Percentiles rank a stretch among this genome's conserved stretches.
phyloP scores from a whole-genome alignment of 2,113 vertebrate species.

The Oncorhynchus nerka region DNA sequence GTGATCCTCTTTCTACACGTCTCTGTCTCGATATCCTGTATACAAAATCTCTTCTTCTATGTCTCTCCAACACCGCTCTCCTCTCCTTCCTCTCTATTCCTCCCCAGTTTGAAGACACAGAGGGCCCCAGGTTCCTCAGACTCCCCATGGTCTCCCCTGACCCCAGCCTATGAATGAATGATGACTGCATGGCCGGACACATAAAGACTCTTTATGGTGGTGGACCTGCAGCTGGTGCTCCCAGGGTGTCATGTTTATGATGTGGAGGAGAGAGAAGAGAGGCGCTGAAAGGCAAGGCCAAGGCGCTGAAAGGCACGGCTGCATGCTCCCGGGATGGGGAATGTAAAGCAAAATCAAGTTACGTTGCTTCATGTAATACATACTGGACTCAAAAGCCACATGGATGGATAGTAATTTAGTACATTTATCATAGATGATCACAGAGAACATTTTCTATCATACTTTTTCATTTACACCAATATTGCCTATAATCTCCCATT shows the following conservation, averaged over 20 bases:
- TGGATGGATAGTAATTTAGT: not conserved
- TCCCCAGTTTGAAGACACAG: not conserved
- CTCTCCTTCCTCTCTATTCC: not conserved
- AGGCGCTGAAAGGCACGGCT: not conserved
- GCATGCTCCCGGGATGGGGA: conserved; percentile 9
- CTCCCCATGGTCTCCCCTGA: not conserved
- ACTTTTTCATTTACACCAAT: too few relatives aligned
- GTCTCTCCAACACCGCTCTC: not conserved
- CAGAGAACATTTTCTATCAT: too few relatives aligned
- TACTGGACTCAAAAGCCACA: not conserved
- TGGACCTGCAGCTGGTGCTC: conserved; percentile 25
- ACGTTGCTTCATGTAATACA: not conserved
- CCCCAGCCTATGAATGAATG: not conserved
- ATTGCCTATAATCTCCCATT: too few relatives aligned
- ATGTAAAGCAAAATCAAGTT: conserved; percentile 17
- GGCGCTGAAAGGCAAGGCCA: conserved; percentile 24
- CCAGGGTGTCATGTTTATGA: conserved; percentile 17
- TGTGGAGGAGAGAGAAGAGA: conserved; percentile 10
- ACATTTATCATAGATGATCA: not conserved
- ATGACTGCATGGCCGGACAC: conserved; percentile 7
- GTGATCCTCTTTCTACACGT: not conserved
- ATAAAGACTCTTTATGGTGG: conserved; percentile 39
- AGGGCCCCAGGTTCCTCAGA: not conserved
- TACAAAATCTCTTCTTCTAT: not conserved
- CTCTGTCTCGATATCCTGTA: not conserved